Evolutionary conservation across 2,888 invertebrate species (phyloP), one percentile per base, ranked within the genome.

Genomic region (Melikaiella ostensackeni): DNA sequence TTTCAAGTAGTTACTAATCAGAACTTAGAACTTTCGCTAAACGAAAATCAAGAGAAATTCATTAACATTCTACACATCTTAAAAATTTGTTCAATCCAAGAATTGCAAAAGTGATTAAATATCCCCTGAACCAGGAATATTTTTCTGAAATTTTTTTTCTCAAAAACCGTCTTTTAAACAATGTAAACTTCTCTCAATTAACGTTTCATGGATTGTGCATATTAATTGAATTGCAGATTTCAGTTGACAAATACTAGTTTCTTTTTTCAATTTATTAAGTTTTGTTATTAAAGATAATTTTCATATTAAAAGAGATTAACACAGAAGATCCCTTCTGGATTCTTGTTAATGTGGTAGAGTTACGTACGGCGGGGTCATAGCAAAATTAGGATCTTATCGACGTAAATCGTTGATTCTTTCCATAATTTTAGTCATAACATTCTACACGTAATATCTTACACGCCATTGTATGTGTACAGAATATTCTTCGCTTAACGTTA

Each of bases 331-430:
- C 19, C n/a, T 63, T 9, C 62, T 30, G 62, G n/a, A 50, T 19
- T n/a, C 33, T 62, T 62, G n/a, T 33, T 19, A 62, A 33, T 50
- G 19, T 4, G 19, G 50, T n/a, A 13, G 24, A 13, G 24, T 57
- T 57, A 24, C 24, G 24, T 57, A n/a, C n/a, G n/a, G n/a, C n/a
- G n/a, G n/a, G n/a, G n/a, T n/a, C n/a, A n/a, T n/a, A n/a, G n/a
- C 27, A 4, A 50, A 50, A 70, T 70, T 50, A 70, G 46, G n/a
- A n/a, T 50, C 27, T 70, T 30, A 70, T 70, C 70, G 70, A 70
- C 70, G n/a, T 30, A 30, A 24, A 50, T 70, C 30, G 50, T 50
- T 50, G n/a, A 70, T 50, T 33, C 50, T 50, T 70, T 70, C 70
- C 30, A 30, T 30, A 30, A 30, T 30, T 30, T 4, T 30, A 30